Evolutionary conservation across 2,797 vertebrate species (phyloP), one percentile per base, ranked within the genome.

Genomic region (Hafferia zeledoni): DNA sequence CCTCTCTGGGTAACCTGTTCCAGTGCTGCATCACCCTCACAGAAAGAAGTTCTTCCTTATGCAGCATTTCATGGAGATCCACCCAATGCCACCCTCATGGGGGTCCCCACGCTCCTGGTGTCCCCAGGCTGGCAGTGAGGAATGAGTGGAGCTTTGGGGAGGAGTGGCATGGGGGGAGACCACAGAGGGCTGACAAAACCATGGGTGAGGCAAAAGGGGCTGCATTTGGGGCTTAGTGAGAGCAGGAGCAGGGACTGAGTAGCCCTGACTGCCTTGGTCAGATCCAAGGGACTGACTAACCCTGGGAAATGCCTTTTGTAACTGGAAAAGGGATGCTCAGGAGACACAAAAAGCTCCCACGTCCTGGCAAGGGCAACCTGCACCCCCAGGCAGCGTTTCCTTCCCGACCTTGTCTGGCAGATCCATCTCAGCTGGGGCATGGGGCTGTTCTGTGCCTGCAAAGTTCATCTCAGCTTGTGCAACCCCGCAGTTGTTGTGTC

Each of bases 341-440:
- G 30, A 71, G 61, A 61, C 15, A 41, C 19, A 71, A 68, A 24
- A 6, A 0, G 1, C 17, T 53, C 75, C 60, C 31, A 41, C 1
- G 1, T 41, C 37, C 68, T 28, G 30, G 15, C 24, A 65, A 50
- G 11, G 39, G 25, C 49, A 70, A 24, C 8, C 47, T 71, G 44
- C 59, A 25, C 13, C 41, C 20, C 23, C 0, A 0, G 60, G 53
- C 49, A 53, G 5, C 0, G 2, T 63, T 61, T 43, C 17, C n/a
- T 57, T 47, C 77, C 63, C 0, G 0, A 7, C 27, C 22, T 61
- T 1, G 1, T 8, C 49, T 49, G 39, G 28, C 0, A 2, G 60
- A 61, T 47, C 31, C 57, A 0, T 11, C 79, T 70, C 61, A 30
- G 18, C 19, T 0, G 0, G 15, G 17, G 18, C 52, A 80, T 0